These are phyloP conservation scores for Callipepla californica DNA, from an alignment of 2,113 vertebrate genomes.

Conservation along the genomic window DNA sequence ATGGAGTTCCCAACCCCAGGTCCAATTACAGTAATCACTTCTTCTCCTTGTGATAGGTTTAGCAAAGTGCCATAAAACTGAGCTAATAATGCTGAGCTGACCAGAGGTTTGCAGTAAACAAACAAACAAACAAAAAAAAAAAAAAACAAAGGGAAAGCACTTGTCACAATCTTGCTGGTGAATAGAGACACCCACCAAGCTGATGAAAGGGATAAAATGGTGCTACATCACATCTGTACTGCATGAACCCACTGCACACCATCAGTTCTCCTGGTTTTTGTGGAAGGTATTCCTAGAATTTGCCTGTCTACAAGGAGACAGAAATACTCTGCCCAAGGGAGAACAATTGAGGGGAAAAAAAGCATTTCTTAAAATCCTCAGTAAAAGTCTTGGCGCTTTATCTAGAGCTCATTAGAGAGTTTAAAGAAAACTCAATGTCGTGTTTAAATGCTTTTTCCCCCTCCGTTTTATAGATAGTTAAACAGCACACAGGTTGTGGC, in stretches of 20 bases:
- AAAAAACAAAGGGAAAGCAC: background rate
- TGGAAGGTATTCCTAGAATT: constrained; percentile 48
- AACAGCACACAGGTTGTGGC: constrained; percentile 55
- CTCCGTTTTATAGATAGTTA: constrained; percentile 54
- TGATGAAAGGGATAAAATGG: background rate
- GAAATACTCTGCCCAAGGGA: constrained; percentile 21
- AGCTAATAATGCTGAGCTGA: background rate
- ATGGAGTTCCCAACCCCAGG: background rate
- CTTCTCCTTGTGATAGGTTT: background rate
- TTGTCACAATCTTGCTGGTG: background rate
- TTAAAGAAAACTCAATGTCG: constrained; percentile 30
- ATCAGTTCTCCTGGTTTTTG: constrained; percentile 14
- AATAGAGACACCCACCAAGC: background rate
- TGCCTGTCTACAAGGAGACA: background rate
- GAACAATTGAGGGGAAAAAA: background rate
- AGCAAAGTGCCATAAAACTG: background rate
- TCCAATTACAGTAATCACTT: background rate
- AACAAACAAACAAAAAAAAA: background rate
- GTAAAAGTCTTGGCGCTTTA: constrained; percentile 51
- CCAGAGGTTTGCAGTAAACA: background rate
- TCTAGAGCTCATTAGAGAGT: constrained; percentile 64
- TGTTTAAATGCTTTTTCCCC: constrained; percentile 31
- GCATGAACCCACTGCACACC: background rate
- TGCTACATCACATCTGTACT: background rate
- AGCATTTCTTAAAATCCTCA: constrained; percentile 21